A percentile compares a stretch with the other conserved stretches of the same genome.
Evolutionary conservation across 2,797 vertebrate species (phyloP).

Genomic region (Ispidina picta): DNA sequence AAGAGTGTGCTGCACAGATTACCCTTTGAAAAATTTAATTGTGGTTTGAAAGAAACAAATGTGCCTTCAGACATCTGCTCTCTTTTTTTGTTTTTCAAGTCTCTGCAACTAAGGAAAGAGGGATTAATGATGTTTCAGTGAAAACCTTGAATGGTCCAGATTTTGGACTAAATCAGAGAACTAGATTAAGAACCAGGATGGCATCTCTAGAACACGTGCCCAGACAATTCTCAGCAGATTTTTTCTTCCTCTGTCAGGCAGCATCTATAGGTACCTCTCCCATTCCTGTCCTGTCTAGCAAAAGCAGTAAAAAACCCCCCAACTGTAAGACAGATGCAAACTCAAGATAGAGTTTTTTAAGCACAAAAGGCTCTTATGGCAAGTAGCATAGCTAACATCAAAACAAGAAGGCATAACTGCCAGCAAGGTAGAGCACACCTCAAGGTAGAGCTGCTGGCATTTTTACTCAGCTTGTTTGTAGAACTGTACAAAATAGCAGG

Average conservation of each 20-base stretch:
- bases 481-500: background rate
- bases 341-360: background rate
- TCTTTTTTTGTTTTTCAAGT: background rate
- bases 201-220: background rate
- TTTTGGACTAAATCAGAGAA: background rate
- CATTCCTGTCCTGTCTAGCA: background rate
- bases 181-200: background rate
- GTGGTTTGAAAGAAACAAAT: background rate
- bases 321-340: background rate
- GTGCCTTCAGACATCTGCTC: background rate
- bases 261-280: background rate
- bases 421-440: background rate
- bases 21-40: conserved; percentile 3
- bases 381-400: background rate
- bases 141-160: background rate
- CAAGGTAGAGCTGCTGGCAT: background rate
- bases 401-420: background rate
- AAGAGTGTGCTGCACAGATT: background rate
- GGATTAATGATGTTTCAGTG: background rate
- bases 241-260: background rate
- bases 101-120: background rate
- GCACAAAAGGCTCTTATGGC: background rate
- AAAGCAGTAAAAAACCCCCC: background rate
- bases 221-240: background rate
- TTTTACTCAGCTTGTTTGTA: background rate